Conservation (phyloP, 2,888 invertebrate genomes). For the Imbricaverruca yamaguchii region DNA sequence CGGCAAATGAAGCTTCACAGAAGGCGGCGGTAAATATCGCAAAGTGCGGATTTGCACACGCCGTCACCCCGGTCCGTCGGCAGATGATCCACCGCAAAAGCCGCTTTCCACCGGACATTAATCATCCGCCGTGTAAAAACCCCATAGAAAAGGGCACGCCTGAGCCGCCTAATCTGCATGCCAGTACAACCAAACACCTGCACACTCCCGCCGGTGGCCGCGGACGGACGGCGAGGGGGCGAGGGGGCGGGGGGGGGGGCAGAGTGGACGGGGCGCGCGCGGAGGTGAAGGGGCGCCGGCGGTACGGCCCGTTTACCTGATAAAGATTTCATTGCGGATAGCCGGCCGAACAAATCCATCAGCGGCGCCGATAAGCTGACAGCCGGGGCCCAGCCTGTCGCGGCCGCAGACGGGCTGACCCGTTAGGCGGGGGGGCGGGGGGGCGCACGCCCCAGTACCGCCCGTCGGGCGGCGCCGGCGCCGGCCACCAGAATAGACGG, state of each 20-base stretch:
- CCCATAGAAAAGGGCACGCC: neutral
- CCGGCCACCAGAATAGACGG: neutral
- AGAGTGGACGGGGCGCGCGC: neutral
- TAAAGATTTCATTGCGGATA: neutral
- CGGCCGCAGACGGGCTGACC: neutral
- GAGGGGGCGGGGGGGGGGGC: neutral
- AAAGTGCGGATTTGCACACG: too few relatives aligned
- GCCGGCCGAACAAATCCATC: neutral
- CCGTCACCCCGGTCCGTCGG: too few relatives aligned
- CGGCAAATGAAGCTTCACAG: too few relatives aligned
- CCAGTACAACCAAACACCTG: neutral
- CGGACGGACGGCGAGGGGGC: neutral
- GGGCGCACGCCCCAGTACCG: neutral
- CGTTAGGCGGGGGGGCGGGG: neutral
- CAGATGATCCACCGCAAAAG: too few relatives aligned
- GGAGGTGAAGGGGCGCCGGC: neutral
- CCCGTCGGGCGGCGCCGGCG: neutral
- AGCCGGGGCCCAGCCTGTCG: neutral
- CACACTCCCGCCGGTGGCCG: neutral
- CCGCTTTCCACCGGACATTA: neutral
- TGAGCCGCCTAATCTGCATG: neutral
- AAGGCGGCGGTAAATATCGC: too few relatives aligned
- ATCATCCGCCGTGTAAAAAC: neutral
- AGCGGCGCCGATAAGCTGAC: neutral
- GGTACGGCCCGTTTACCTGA: neutral